Percentiles rank a stretch among this genome's conserved stretches.
phyloP scores from a whole-genome alignment of 2,113 vertebrate species.

The Montifringilla adamsi region DNA sequence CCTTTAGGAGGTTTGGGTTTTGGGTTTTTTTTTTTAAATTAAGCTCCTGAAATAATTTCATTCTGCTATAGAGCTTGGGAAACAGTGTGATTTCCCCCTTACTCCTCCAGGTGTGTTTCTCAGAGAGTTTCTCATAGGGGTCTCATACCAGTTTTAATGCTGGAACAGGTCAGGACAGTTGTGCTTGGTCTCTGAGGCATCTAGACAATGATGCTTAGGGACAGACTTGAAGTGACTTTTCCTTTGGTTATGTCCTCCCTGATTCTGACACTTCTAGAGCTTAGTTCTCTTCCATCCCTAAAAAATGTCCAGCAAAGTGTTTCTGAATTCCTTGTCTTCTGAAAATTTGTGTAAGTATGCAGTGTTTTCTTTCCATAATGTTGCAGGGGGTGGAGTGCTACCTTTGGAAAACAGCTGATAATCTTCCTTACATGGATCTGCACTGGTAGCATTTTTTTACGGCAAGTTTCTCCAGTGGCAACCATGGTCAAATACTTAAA shows the following conservation, averaged over 20 bases:
- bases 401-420: neutral
- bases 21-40: neutral
- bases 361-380: neutral
- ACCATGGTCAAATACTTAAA: neutral
- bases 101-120: neutral
- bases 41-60: neutral
- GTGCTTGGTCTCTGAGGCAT: neutral
- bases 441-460: neutral
- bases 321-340: neutral
- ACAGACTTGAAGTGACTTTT: neutral
- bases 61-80: neutral
- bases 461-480: neutral
- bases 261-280: neutral
- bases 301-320: neutral
- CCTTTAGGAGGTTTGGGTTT: neutral
- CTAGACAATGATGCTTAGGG: neutral
- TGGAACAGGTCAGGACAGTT: neutral
- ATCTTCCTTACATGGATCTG: neutral
- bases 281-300: neutral
- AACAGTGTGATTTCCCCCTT: neutral
- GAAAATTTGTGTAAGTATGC: neutral
- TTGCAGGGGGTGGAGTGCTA: neutral
- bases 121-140: neutral
- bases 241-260: neutral
- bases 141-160: neutral